Evolutionary conservation across 2,113 vertebrate species (phyloP), one percentile per base, ranked within the genome.

Genomic region (Mugil cephalus): DNA sequence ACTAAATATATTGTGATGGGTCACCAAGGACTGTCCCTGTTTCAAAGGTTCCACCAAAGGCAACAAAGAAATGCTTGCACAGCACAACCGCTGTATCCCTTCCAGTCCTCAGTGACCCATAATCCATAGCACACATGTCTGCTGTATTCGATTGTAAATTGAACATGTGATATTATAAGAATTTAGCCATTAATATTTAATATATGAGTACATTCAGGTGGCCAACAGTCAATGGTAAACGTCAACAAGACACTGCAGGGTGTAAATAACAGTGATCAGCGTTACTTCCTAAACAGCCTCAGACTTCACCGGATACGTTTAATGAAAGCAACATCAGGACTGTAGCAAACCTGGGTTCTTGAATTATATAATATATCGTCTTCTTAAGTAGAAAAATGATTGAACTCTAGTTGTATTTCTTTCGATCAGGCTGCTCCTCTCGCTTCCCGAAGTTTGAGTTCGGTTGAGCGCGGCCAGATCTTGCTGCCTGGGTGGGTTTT

Each of bases 401-500:
- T 0, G 2, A 15, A 40, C 13, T 19, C 51, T 46, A 36, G 12
- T 17, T 4, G 45, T 36, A 14, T 48, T 35, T 43, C 13, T 43
- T 46, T 52, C 12, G 30, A n/a, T 21, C 11, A 3, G 35, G 21
- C 47, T 54, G 17, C 47, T 24, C n/a, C 38, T 69, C 7, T 64
- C 2, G 1, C 17, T 42, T 1, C 17, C 43, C 58, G 43, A 45
- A 54, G 62, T 61, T 56, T 42, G 10, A 38, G 48, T 74, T 75
- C 54, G 70, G 45, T 45, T 13, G 66, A 24, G 38, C 56, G 63
- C 59, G 56, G 47, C 6, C 34, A 21, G 43, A 60, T 56, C 24
- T 43, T 63, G 47, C 64, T 73, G 83, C 56, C 53, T 50, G 43
- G 39, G 34, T 60, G 38, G 64, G 30, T 80, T 79, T 62, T 63